Evolutionary conservation across 2,113 vertebrate species (phyloP), one percentile per base, ranked within the genome.

Genomic region (Porphyrio hochstetteri): DNA sequence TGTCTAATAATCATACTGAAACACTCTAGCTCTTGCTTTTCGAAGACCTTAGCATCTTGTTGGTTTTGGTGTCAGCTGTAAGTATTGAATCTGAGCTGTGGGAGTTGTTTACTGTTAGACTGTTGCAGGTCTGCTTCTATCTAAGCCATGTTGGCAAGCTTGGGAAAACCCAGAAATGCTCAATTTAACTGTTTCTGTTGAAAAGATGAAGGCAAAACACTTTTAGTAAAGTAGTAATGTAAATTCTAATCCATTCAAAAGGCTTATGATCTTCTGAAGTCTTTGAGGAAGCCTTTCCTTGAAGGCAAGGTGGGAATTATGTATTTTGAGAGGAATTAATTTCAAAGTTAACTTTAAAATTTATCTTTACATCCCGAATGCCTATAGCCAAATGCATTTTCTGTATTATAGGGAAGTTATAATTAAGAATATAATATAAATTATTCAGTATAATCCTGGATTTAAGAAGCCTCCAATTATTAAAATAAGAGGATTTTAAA

Each of bases 191-290:
- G 11, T 19, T 53, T 40, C 53, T 69, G 9, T 63, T 67, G 12
- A 35, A 82, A 80, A 63, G 38, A 57, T 38, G 16, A 82, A 82
- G 24, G 40, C 3, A 72, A 75, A 88, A 40, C 0, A 27, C 11
- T 84, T 79, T 57, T 33, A 50, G 24, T 35, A 18, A 46, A 60
- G 61, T 17, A 64, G 17, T 13, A 55, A 59, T 68, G 29, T 25
- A 65, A 72, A 79, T 64, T 65, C 50, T 82, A 81, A 92, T 95
- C 29, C 21, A 27, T 67, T 81, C 35, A 71, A 78, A 83, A 68
- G 35, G 16, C 56, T 88, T 88, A 60, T 31, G 56, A 42, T 52
- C 52, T 81, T 90, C 65, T 87, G 52, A 92, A 81, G 48, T 59
- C 36, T 67, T 74, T 50, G 36, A 84, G 42, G 63, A 83, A 88